Conservation (phyloP, 2,797 vertebrate species). For the Echeneis naucrates region DNA sequence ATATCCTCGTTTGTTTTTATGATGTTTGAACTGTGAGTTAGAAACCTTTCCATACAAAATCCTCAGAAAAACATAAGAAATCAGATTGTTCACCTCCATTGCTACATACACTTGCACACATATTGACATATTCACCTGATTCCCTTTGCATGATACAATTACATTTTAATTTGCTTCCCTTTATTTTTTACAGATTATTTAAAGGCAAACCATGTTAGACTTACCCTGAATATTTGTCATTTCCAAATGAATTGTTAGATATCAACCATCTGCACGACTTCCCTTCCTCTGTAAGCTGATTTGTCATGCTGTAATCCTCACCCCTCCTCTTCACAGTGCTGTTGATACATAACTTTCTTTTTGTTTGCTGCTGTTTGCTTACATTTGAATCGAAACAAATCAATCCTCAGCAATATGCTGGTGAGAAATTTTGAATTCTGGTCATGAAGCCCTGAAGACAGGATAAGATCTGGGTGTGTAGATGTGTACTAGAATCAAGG, state of each 20-base stretch:
- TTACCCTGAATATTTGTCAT: conserved; percentile 46
- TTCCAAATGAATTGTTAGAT: conserved; percentile 50
- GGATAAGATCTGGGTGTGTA: background rate
- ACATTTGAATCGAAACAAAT: conserved; percentile 31
- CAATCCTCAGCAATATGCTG: conserved; percentile 25
- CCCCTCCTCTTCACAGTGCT: conserved; percentile 25
- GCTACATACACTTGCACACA: background rate
- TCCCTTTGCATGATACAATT: conserved; percentile 20
- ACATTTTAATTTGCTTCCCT: conserved; percentile 32
- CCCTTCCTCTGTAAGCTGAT: conserved; percentile 44
- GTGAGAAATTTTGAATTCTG: conserved; percentile 28
- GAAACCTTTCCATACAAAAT: conserved; percentile 39
- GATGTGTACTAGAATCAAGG: background rate
- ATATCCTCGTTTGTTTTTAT: no score
- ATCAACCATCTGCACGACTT: conserved; percentile 45
- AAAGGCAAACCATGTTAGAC: conserved; percentile 28
- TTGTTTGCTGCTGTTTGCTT: conserved; percentile 33
- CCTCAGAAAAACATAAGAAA: conserved; percentile 50
- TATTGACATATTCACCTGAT: conserved; percentile 21
- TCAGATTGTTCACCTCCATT: no score
- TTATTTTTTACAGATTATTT: conserved; percentile 32
- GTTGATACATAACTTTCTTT: conserved; percentile 34
- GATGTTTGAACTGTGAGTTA: no score
- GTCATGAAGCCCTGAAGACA: conserved; percentile 17
- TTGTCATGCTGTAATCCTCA: conserved; percentile 51